phyloP scores from a whole-genome alignment of 37 sponge, comb jelly and placozoan genomes.

The Halichondria panicea region DNA sequence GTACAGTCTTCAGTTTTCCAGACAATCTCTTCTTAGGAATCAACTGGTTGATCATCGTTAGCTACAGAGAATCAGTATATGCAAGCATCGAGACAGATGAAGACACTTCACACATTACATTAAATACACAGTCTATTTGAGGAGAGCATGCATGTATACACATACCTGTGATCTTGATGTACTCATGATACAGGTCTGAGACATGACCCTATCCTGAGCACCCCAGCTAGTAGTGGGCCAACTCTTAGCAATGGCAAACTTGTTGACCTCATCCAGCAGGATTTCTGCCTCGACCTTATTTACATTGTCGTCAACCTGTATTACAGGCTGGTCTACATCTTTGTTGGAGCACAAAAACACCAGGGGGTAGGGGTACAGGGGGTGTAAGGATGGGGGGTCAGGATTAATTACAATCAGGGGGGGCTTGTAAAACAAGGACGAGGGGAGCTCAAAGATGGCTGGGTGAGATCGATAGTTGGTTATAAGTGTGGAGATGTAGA shows the following conservation, averaged over 20 bases:
- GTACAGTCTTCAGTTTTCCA: neutral
- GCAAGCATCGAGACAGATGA: no score
- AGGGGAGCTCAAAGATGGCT: conserved; percentile 33
- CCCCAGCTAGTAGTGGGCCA: conserved; percentile 52
- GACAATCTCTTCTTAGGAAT: neutral
- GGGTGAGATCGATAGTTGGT: conserved; percentile 70
- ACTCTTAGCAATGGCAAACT: no score
- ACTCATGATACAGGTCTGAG: conserved; percentile 36
- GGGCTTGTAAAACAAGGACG: conserved; percentile 48
- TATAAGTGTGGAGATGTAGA: conserved; percentile 9
- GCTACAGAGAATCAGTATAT: no score
- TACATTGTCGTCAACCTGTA: conserved; percentile 4
- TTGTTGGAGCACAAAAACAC: conserved; percentile 56
- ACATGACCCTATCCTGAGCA: neutral
- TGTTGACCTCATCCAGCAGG: conserved; percentile 9
- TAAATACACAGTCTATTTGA: no score
- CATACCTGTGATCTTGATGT: conserved; percentile 50
- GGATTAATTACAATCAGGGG: conserved; percentile 3
- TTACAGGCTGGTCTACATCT: no score
- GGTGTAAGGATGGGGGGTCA: conserved; percentile 25
- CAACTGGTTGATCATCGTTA: neutral
- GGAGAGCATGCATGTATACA: neutral
- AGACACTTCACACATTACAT: no score
- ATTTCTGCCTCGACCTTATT: conserved; percentile 36
- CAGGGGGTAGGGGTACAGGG: conserved; percentile 25